Evolutionary conservation across 30 jellyfish, hydroid and myxozoan genomes (phyloP), one percentile per base, ranked within the genome.

Genomic region (Sanderia malayensis): DNA sequence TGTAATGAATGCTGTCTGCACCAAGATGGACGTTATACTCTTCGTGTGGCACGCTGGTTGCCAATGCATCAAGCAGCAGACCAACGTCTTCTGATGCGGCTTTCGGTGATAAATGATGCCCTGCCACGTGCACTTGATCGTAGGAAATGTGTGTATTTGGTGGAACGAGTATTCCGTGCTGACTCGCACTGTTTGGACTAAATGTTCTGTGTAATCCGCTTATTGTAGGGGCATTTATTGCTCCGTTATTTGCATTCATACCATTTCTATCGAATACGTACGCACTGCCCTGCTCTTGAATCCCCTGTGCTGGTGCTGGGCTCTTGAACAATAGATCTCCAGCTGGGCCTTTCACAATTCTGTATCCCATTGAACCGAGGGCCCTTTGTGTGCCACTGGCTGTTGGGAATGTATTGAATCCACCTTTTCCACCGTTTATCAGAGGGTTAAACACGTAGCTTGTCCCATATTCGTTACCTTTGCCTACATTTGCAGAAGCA

Each of bases 41-140:
- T 19, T 78, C 89, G 19, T 78, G 86, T 46, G 89, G 89, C 21
- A 58, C 32, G 45, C 57, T 7, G 33, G 76, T 32, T 8, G 66
- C 75, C 26, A 78, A 10, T 31, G 70, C 89, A 34, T 53, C 49
- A 47, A 78, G 45, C n/a, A 78, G 64, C 17, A 82, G 33, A 15
- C 76, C 76, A 37, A 78, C 45, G 66, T 78, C 70, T 34, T 78
- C 89, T 18, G 89, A 27, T 2, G 89, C 89, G 15, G 57, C 82
- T 49, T 64, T 67, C 2, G 89, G 89, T 27, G 64, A 46, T 65
- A 78, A 13, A 25, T 78, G 89, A 21, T 55, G 89, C 24, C 89
- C 89, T 37, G 46, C 89, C 32, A 2, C 33, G 61, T 78, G 89
- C 44, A 65, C 89, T 37, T 78, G 46, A 19, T 20, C 15, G n/a